Conservation (phyloP, 2,888 invertebrate species). For the Ectobius pallidus region DNA sequence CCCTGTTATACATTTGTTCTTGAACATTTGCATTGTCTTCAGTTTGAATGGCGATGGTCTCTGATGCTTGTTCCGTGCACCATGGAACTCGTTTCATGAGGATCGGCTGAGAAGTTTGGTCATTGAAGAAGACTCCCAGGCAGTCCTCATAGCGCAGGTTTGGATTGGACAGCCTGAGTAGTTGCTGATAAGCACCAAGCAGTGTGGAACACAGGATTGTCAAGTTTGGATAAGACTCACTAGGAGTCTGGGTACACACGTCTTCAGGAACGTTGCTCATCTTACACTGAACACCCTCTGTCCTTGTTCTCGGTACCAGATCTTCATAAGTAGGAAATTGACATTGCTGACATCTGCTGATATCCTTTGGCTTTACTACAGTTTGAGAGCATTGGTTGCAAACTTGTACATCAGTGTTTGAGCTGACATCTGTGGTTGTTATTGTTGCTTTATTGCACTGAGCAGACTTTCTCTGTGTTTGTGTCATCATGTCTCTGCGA, state of each 20-base stretch:
- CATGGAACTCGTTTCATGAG: not conserved
- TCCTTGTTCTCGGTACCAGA: not conserved
- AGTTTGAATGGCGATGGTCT: slow-evolving; percentile 11
- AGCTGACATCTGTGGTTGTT: not conserved
- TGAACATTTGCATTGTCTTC: not conserved
- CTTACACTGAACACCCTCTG: not conserved
- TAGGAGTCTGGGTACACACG: not conserved
- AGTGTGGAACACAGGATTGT: not conserved
- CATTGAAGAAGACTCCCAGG: not conserved
- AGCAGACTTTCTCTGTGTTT: not conserved
- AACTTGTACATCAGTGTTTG: not conserved
- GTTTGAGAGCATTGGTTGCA: no score
- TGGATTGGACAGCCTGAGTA: not conserved
- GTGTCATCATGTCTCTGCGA: not conserved
- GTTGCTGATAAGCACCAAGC: not conserved
- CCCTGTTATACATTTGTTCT: no score
- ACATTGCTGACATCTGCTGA: no score
- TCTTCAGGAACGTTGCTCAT: not conserved
- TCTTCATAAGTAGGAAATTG: no score
- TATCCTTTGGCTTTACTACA: no score
- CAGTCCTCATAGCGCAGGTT: not conserved
- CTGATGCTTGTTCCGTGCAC: not conserved
- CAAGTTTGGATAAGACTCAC: not conserved
- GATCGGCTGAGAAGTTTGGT: not conserved
- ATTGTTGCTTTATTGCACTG: not conserved